Evolutionary conservation across 2,888 invertebrate species (phyloP).

Genomic region (Odontothrips loti): DNA sequence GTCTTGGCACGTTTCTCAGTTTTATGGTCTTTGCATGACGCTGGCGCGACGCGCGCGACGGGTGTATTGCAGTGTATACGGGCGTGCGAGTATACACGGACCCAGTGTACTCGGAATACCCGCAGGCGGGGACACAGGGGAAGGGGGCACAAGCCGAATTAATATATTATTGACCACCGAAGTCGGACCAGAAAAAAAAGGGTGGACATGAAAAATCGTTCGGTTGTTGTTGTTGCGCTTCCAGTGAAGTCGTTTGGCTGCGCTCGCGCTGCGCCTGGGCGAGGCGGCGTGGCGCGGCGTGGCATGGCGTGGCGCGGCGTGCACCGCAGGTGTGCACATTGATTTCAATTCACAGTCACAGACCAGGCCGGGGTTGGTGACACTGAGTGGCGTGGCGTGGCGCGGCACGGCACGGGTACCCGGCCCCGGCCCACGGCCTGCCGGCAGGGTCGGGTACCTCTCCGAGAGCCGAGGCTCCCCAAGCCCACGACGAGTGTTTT

Average conservation of each 20-base stretch:
- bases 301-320: too few species aligned
- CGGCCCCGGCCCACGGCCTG: background rate
- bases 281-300: too few species aligned
- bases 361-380: background rate
- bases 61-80: background rate
- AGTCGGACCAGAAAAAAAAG: background rate
- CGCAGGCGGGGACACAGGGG: too few species aligned
- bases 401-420: background rate
- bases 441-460: background rate
- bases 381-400: background rate
- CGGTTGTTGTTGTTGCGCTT: too few species aligned
- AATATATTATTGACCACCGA: too few species aligned
- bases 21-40: constrained; percentile 18
- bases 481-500: background rate
- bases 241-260: too few species aligned
- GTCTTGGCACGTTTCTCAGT: constrained; percentile 20
- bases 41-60: background rate
- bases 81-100: background rate
- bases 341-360: constrained; percentile 14
- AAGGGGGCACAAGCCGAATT: background rate
- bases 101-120: too few species aligned
- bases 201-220: background rate
- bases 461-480: background rate
- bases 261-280: too few species aligned
- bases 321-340: constrained; percentile 1